Percentiles rank a stretch among this genome's conserved stretches.
Conservation (phyloP, 2,113 vertebrate genomes). For the Fregata magnificens region DNA sequence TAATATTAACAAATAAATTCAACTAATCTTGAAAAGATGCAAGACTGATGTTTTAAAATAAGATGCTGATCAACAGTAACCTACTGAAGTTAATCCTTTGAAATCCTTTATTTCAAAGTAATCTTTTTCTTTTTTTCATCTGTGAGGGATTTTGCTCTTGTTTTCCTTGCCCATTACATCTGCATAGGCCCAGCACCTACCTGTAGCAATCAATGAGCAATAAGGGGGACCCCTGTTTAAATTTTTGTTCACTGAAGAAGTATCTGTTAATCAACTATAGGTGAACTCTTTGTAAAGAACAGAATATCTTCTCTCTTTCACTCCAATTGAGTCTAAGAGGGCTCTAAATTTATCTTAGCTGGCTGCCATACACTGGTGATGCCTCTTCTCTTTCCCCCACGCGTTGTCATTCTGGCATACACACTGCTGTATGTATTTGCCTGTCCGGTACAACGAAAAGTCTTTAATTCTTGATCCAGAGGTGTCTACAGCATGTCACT, state of each 20-base stretch:
- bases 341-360: background rate
- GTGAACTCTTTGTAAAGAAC: background rate
- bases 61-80: background rate
- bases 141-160: background rate
- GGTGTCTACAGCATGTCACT: background rate
- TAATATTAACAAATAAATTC: background rate
- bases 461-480: background rate
- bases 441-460: background rate
- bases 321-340: background rate
- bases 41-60: background rate
- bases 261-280: background rate
- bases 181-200: background rate
- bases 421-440: background rate
- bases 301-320: background rate
- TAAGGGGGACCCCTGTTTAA: background rate
- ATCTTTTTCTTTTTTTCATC: background rate
- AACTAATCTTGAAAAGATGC: background rate
- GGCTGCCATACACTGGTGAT: background rate
- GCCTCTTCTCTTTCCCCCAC: background rate
- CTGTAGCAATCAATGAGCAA: background rate
- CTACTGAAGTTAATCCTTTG: background rate
- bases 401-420: background rate
- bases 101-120: background rate
- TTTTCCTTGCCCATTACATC: background rate
- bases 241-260: background rate